Evolutionary conservation across 2,888 invertebrate genomes (phyloP), one percentile per base, ranked within the genome.

Genomic region (Leuctra nigra): DNA sequence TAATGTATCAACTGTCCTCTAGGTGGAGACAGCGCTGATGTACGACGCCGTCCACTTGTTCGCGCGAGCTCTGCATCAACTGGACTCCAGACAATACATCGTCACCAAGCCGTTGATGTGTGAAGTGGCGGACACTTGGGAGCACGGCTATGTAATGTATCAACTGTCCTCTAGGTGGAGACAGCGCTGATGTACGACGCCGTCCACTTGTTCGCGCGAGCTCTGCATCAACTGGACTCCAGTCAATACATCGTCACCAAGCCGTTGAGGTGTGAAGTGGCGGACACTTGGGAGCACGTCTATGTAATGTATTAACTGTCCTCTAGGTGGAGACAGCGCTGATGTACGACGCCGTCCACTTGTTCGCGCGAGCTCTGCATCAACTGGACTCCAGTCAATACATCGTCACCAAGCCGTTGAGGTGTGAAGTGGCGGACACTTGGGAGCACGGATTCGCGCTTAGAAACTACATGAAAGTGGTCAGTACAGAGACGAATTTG

Each of bases 101-200:
- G 88, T 91, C 69, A 88, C 91, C 63, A 85, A 88, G 47, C 86
- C 91, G 1, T 78, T 93, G 59, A 89, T 87, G 53, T 93, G 93
- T 67, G 91, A 91, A 66, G 86, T 86, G 0, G 85, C 87, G 62
- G 87, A 70, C 53, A 69, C 72, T 1, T 29, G n/a, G n/a, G n/a
- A n/a, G n/a, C n/a, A n/a, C n/a, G n/a, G n/a, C n/a, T n/a, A n/a
- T n/a, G n/a, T n/a, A n/a, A n/a, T n/a, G n/a, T n/a, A n/a, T n/a
- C n/a, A n/a, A n/a, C n/a, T n/a, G n/a, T 20, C 50, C 71, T 72
- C 33, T 72, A 93, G 92, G 91, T 94, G 54, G 94, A 95, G 76
- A 92, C 93, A 13, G 96, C 96, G 2, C 75, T 97, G 60, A 93
- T 96, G 86, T 96, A 95, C 73, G 97, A 97, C 70, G 94, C 95